Base-by-base conservation (phyloP, 2,797 vertebrate species). In the Brotula barbata region DNA sequence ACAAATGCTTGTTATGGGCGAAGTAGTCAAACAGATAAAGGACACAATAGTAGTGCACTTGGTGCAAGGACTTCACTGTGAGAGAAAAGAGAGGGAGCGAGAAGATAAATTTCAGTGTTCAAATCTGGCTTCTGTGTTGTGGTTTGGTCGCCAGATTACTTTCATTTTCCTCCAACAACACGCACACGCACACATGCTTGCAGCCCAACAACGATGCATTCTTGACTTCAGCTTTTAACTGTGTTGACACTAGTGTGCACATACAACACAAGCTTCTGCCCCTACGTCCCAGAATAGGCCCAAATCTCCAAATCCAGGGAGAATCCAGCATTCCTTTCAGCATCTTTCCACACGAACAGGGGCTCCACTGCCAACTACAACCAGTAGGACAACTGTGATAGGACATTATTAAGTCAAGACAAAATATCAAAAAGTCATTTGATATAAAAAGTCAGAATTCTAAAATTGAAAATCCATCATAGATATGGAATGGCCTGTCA, bases 101-200 rank as follows among this genome's bases (percentile, higher is more conserved):
- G 56, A 54, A 58, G 73, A 77, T 52, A 62, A 78, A 82, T 68
- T 69, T 77, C 77, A 66, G 62, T 17, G 5, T 83, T 81, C 71
- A 77, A 80, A 77, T 74, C 66, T 81, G 80, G 80, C 81, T 78
- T 81, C 82, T 90, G 79, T 90, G 85, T 90, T 91, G 89, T 89
- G 90, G 88, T 89, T 85, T 60, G 28, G 55, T 80, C 65, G 58
- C 78, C 75, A 89, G 82, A 90, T 83, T 59, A 87, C 89, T 91
- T 89, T 91, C 75, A 89, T 91, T 90, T 87, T 82, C 69, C 86
- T 87, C 79, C 84, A 88, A 82, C 82, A 69, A n/a, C 64, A 73
- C 67, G 73, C 59, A 51, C 4, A 43, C n/a, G 31, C 44, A 15
- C 67, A 21, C 49, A 52, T 58, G 36, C 55, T 46, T 60, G 34